phyloP scores from a whole-genome alignment of 1,140 invertebrate genomes.

The Drosophila kurseongensis region DNA sequence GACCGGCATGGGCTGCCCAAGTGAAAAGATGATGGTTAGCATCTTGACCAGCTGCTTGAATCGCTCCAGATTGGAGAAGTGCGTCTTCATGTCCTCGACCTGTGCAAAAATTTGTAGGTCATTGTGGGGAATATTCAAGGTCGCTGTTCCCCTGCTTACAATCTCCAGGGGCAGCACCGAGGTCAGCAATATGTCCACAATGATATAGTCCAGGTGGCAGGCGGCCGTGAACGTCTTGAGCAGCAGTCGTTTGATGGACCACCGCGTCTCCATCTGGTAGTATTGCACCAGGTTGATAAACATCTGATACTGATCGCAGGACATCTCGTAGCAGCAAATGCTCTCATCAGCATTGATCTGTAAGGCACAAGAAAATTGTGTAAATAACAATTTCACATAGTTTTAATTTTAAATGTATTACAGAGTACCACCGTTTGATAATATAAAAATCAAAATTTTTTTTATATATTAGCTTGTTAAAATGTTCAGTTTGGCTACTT shows the following conservation, averaged over 20 bases:
- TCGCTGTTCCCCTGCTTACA: conserved; percentile 85
- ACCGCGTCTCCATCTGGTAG: conserved; percentile 96
- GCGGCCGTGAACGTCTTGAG: conserved; percentile 94
- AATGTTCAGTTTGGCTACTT: too few relatives aligned
- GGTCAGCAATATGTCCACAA: conserved; percentile 92
- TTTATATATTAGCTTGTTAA: too few relatives aligned
- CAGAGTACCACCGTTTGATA: too few relatives aligned
- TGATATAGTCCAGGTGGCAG: conserved; percentile 92
- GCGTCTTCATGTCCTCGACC: conserved; percentile 84
- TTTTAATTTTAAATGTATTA: too few relatives aligned
- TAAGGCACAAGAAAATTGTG: conserved; percentile 19
- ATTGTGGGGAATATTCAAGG: too few relatives aligned
- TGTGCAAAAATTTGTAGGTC: not conserved
- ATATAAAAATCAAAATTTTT: too few relatives aligned
- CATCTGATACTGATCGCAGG: conserved; percentile 90
- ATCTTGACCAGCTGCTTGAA: conserved; percentile 88
- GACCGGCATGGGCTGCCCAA: conserved; percentile 94
- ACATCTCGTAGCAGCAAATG: conserved; percentile 91
- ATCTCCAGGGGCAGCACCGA: conserved; percentile 95
- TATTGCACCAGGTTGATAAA: conserved; percentile 93
- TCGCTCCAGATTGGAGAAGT: conserved; percentile 79
- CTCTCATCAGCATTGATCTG: conserved; percentile 94
- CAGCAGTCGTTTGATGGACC: conserved; percentile 92
- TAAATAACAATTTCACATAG: too few relatives aligned
- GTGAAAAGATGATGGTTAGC: conserved; percentile 93